These are phyloP conservation scores for Cheilosia urbana DNA, from an alignment of 2,888 invertebrate genomes.

Conservation along the genomic window DNA sequence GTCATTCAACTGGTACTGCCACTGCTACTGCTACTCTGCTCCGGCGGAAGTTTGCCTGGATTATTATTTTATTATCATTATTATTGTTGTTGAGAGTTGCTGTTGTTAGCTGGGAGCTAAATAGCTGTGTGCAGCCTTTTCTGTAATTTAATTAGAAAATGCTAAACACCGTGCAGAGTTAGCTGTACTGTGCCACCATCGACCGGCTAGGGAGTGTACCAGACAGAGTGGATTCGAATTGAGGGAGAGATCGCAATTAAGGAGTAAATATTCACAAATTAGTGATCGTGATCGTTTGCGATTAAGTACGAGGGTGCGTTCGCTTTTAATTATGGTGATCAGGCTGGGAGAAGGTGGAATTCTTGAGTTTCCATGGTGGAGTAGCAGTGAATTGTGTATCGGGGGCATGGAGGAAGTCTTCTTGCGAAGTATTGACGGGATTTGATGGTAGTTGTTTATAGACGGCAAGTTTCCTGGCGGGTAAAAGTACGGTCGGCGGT, in stretches of 20 bases:
- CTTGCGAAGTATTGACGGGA: background rate
- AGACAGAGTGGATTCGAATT: conserved; percentile 31
- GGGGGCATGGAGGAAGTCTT: conserved; percentile 10
- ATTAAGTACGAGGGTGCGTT: conserved; percentile 73
- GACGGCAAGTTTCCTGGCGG: background rate
- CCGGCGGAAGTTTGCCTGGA: conserved; percentile 69
- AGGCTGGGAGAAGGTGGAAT: conserved; percentile 14
- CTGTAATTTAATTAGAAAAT: conserved; percentile 63
- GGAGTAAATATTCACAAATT: conserved; percentile 68
- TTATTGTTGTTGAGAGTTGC: conserved; percentile 60
- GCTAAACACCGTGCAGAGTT: conserved; percentile 35
- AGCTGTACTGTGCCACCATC: background rate
- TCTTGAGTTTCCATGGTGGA: background rate
- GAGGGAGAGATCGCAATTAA: conserved; percentile 60
- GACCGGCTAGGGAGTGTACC: conserved; percentile 46
- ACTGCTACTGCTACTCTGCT: conserved; percentile 13
- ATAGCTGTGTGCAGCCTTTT: conserved; percentile 29
- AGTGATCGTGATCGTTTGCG: conserved; percentile 71
- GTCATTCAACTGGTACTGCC: too few species aligned
- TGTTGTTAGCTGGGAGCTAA: conserved; percentile 13
- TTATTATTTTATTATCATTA: conserved; percentile 75
- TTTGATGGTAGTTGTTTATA: background rate
- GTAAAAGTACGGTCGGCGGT: too few species aligned
- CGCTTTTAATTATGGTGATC: conserved; percentile 70
- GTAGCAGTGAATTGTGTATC: conserved; percentile 20